Evolutionary conservation across 2,797 vertebrate species (phyloP).

Genomic region (Knipowitschia caucasica): DNA sequence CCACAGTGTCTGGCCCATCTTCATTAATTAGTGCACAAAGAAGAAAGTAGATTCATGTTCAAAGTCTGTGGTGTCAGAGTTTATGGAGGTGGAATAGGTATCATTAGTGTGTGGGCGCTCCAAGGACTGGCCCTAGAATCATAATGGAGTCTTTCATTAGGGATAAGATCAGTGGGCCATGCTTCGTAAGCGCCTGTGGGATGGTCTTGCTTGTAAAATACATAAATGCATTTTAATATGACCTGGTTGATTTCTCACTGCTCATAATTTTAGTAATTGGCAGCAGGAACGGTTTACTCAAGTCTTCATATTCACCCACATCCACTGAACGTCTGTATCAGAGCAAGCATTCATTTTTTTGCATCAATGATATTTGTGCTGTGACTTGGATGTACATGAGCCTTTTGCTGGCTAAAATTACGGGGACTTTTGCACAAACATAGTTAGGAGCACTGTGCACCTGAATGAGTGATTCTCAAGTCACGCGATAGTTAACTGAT

Average conservation of each 20-base stretch:
- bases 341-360: neutral
- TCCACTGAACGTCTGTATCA: constrained; percentile 14
- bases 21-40: constrained; percentile 69
- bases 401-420: too few species aligned
- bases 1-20: constrained; percentile 59
- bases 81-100: constrained; percentile 64
- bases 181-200: constrained; percentile 20
- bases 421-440: too few species aligned
- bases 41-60: constrained; percentile 65
- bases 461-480: too few species aligned
- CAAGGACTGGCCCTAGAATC: constrained; percentile 62
- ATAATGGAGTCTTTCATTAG: constrained; percentile 73
- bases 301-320: constrained; percentile 11
- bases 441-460: too few species aligned
- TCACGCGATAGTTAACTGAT: too few species aligned
- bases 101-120: constrained; percentile 69
- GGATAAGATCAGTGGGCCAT: constrained; percentile 31
- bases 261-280: constrained; percentile 43
- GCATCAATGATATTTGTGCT: too few species aligned
- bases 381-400: too few species aligned
- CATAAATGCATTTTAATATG: neutral
- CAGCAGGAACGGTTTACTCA: constrained; percentile 22
- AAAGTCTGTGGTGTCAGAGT: constrained; percentile 71
- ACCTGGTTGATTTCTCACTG: constrained; percentile 27
- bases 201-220: constrained; percentile 16